phyloP scores from a whole-genome alignment of 2,797 vertebrate species.

The Enteromius argenteus region DNA sequence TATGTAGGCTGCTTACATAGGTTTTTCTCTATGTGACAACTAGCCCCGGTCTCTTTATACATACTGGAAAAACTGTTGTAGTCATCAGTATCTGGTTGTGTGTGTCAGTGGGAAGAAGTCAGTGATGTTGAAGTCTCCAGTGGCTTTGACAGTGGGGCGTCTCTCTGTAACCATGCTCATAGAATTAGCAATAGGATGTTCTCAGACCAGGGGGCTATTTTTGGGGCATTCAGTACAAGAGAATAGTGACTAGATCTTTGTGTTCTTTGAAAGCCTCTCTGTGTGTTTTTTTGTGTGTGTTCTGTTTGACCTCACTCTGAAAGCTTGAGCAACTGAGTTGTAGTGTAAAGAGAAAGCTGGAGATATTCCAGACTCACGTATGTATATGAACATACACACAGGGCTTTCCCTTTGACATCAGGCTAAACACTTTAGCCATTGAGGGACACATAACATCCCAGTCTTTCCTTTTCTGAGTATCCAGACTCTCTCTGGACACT shows the following conservation, averaged over 20 bases:
- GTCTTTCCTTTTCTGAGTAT: conserved; percentile 21
- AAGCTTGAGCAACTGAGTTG: conserved; percentile 32
- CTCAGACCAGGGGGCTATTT: conserved; percentile 40
- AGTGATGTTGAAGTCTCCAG: conserved; percentile 12
- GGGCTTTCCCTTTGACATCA: conserved; percentile 21
- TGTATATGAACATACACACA: conserved; percentile 16
- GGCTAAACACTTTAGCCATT: conserved; percentile 21
- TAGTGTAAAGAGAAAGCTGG: conserved; percentile 54
- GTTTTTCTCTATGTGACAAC: background rate
- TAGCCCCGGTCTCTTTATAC: background rate
- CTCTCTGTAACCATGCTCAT: conserved; percentile 10
- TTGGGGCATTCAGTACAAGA: conserved; percentile 15
- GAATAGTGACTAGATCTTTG: conserved; percentile 27
- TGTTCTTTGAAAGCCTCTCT: conserved; percentile 37
- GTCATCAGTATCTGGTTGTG: background rate
- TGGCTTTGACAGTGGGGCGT: conserved; percentile 20
- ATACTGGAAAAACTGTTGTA: background rate
- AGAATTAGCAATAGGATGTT: conserved; percentile 44
- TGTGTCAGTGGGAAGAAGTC: conserved; percentile 16
- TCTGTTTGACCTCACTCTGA: conserved; percentile 12
- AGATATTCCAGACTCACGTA: conserved; percentile 50
- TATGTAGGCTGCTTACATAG: background rate
- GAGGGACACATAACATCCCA: conserved; percentile 7
- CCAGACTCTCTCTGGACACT: background rate
- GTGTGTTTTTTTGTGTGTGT: conserved; percentile 13